Evolutionary conservation across 2,113 vertebrate species (phyloP), one percentile per base, ranked within the genome.

Genomic region (Chaetorhynchus papuensis): DNA sequence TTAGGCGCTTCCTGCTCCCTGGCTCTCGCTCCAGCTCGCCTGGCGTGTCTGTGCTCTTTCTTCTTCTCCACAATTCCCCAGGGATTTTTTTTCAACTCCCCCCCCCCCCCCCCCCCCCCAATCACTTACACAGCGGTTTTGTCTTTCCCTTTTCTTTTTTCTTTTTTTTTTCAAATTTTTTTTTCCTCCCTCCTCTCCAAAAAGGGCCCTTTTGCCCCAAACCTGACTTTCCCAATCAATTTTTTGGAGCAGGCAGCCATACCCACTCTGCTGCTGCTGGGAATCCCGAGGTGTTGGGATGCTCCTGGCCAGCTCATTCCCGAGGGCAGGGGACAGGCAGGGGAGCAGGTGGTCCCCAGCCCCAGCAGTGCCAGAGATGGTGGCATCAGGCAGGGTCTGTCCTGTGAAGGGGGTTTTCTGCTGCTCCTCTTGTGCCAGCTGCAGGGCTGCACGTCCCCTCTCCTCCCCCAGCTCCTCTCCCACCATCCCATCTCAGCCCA

Each of bases 1-100:
- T 97, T 97, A 97, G 96, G 68, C 94, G 87, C 94, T 96, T 97
- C 96, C 96, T 96, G 97, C 94, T 93, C 87, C 64, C 95, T 97
- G 96, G 97, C 97, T 97, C 87, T 89, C 15, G 8, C 83, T 93
- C 89, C 44, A 84, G 75, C 94, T 89, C 5, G 80, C 76, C 83
- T 94, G 93, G 90, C 76, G 12, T 77, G 93, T 83, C 93, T 92
- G 12, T 6, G 27, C 70, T 71, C 90, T 91, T 91, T 95, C 96
- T 92, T 91, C 92, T 96, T 83, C 74, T 87, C 85, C 93, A 52
- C 95, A 96, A 80, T 83, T 83, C 93, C 50, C 37, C n/a, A 42
- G 70, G 79, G 94, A 82, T 83, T 92, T 78, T 26, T 80, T 83
- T 72, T 76, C 72, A 94, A 61, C 60, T 75, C 26, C 6, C 10